Conservation (phyloP, 2,888 invertebrate species). For the Polydrusus tereticollis region DNA sequence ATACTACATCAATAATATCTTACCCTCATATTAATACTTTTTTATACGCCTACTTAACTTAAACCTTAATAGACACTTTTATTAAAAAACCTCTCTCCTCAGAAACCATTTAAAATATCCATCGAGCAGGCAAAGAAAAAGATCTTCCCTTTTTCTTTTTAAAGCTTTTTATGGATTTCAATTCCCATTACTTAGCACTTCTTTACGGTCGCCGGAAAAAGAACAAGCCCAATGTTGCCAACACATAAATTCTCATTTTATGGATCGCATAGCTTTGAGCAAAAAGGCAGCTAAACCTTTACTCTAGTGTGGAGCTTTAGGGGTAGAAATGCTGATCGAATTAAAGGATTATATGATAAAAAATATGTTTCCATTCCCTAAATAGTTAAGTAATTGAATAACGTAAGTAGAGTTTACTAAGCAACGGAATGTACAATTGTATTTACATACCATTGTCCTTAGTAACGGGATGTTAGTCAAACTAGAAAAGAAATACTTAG, state of each 20-base stretch:
- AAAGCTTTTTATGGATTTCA: conserved; percentile 47
- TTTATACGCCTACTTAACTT: no score
- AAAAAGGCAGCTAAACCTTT: background rate
- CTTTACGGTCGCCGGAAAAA: conserved; percentile 36
- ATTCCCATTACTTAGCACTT: conserved; percentile 49
- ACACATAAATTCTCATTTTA: conserved; percentile 44
- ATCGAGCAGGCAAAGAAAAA: conserved; percentile 23
- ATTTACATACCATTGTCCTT: no score
- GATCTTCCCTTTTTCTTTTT: conserved; percentile 22
- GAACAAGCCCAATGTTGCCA: conserved; percentile 38
- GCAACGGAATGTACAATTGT: no score
- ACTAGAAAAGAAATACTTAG: no score
- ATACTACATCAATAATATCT: no score
- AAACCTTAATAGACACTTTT: background rate
- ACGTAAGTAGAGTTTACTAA: no score
- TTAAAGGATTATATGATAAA: background rate
- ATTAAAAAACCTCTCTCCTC: background rate
- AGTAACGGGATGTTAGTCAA: no score
- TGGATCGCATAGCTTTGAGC: conserved; percentile 12
- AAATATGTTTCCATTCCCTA: background rate
- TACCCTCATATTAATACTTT: no score
- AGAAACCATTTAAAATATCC: conserved; percentile 18
- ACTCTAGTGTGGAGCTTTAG: background rate
- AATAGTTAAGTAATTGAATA: no score
- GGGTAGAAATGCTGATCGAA: background rate